Conservation (phyloP, 2,113 vertebrate species). For the Vanacampus margaritifer region DNA sequence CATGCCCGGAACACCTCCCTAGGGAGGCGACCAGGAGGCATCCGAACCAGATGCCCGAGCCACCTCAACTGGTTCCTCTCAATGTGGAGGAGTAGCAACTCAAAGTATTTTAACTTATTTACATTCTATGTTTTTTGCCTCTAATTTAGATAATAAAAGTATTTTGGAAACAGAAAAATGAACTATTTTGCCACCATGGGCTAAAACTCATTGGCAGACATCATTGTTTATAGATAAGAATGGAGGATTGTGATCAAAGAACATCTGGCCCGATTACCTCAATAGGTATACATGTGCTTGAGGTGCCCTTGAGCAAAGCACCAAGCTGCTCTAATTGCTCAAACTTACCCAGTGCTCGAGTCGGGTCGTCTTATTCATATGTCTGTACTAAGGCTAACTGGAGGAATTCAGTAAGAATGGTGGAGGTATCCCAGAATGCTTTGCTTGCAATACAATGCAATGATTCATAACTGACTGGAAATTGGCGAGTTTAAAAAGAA, state of each 20-base stretch:
- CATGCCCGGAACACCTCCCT: too few species aligned
- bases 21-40: too few species aligned
- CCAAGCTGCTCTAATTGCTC: neutral
- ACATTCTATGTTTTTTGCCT: constrained; percentile 45
- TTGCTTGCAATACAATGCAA: neutral
- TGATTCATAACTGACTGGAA: constrained; percentile 21
- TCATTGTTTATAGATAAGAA: neutral
- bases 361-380: neutral
- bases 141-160: neutral
- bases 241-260: neutral
- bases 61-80: too few species aligned
- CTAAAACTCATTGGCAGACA: too few species aligned
- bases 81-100: too few species aligned
- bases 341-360: neutral
- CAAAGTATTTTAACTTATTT: constrained; percentile 57
- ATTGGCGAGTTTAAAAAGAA: constrained; percentile 17
- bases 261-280: neutral
- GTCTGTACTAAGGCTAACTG: neutral
- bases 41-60: too few species aligned
- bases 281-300: neutral
- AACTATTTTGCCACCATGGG: too few species aligned
- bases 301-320: neutral
- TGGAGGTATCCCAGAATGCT: neutral
- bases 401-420: neutral
- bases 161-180: neutral